Percentiles rank a stretch among this genome's conserved stretches.
Evolutionary conservation across 2,888 invertebrate species (phyloP).

Genomic region (Perizoma flavofasciatum): DNA sequence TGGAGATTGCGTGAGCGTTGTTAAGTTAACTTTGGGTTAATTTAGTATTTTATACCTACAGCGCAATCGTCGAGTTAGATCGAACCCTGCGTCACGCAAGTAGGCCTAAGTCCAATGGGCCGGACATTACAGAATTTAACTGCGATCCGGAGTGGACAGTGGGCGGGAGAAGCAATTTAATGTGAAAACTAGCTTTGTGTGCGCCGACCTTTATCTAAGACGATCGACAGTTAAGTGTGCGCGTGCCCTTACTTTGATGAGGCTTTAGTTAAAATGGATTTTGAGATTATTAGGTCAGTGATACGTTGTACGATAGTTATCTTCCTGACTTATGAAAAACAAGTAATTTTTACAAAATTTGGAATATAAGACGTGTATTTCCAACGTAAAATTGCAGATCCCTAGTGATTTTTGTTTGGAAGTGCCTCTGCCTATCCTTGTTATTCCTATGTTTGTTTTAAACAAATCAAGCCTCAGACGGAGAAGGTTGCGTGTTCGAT

Average conservation of each 20-base stretch:
- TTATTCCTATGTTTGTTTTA: too few relatives aligned
- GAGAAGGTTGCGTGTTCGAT: too few relatives aligned
- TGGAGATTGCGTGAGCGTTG: too few relatives aligned
- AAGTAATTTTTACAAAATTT: too few relatives aligned
- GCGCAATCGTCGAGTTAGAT: slow-evolving; percentile 19
- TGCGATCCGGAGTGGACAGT: slow-evolving; percentile 61
- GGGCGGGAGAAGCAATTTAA: slow-evolving; percentile 61
- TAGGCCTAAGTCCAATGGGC: slow-evolving; percentile 52
- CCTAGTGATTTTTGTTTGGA: too few relatives aligned
- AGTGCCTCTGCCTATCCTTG: too few relatives aligned
- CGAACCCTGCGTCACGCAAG: slow-evolving; percentile 40
- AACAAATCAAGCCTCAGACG: too few relatives aligned
- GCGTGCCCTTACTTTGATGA: slow-evolving; percentile 40
- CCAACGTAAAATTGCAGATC: too few relatives aligned
- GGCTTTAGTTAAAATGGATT: slow-evolving; percentile 24
- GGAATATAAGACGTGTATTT: too few relatives aligned
- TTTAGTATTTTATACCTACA: too few relatives aligned
- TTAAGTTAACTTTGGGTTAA: too few relatives aligned
- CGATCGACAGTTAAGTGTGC: slow-evolving; percentile 47
- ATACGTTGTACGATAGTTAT: slow-evolving; percentile 3
- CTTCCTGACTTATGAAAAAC: too few relatives aligned
- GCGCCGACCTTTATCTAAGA: slow-evolving; percentile 51
- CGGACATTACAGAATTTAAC: slow-evolving; percentile 66
- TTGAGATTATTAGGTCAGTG: slow-evolving; percentile 18
- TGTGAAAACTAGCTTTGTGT: slow-evolving; percentile 58